These are phyloP conservation scores for Hoplodrina blanda DNA, from an alignment of 2,888 invertebrate species.

Conservation along the genomic window DNA sequence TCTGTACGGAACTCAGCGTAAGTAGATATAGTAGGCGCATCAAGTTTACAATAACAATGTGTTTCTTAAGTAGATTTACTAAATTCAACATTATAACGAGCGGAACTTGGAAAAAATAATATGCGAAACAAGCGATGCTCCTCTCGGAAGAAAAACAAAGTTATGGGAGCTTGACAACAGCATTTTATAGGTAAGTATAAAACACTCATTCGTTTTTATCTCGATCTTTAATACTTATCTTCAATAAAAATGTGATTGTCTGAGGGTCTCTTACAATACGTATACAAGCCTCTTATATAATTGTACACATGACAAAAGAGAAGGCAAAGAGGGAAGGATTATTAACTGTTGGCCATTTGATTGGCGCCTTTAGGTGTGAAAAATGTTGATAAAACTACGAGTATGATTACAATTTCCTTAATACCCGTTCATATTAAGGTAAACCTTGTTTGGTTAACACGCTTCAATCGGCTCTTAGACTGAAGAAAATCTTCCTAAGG, in stretches of 20 bases:
- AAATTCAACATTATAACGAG: conserved; percentile 48
- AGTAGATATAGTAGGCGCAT: conserved; percentile 21
- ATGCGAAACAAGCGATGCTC: conserved; percentile 10
- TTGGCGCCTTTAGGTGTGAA: background rate
- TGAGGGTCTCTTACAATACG: no score
- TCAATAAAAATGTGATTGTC: no score
- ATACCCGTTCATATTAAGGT: background rate
- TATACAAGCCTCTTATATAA: no score
- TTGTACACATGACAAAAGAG: no score
- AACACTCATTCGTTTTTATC: no score
- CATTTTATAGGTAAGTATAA: background rate
- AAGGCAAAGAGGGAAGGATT: no score
- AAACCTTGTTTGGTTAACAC: background rate
- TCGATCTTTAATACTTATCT: no score
- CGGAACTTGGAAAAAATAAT: conserved; percentile 16
- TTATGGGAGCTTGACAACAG: background rate
- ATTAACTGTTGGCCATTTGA: background rate
- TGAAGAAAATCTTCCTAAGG: conserved; percentile 19
- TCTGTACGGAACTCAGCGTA: background rate
- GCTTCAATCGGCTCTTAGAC: conserved; percentile 9
- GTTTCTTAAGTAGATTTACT: conserved; percentile 38
- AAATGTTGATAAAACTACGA: background rate
- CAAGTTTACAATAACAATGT: conserved; percentile 55
- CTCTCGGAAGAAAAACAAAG: conserved; percentile 10
- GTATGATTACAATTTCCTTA: background rate